Base-by-base conservation (phyloP, 2,888 invertebrate genomes). In the Drosophila hawaiiensis region DNA sequence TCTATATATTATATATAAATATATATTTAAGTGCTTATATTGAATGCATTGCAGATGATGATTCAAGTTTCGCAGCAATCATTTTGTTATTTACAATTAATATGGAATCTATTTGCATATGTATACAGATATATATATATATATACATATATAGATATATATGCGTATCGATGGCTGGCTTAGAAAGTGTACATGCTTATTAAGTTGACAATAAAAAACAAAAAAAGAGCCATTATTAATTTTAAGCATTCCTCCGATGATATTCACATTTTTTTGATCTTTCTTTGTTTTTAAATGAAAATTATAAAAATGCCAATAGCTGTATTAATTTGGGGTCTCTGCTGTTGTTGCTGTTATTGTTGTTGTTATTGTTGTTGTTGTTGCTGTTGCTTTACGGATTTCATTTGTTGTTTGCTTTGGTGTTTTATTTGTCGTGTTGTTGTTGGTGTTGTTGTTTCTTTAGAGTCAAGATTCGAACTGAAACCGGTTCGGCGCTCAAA, bases 401-500 rank as follows among this genome's bases (percentile, higher is more conserved):
- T 73, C 68, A 76, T 72, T 70, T 80, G 77, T 78, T 69, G 79
- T 76, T 64, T 67, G 69, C 50, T 75, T 29, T 52, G 47, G 47
- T 47, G 9, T 28, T 47, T 47, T 47, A 47, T 47, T 47, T 47
- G 16, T 4, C 47, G 22, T 22, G 53, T 69, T 55, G 63, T 68
- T 55, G 65, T 67, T n/a, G n/a, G n/a, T 76, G 52, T 70, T 73
- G 59, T 60, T 71, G 53, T 65, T 67, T 68, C 60, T 35, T 22
- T 63, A 55, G 58, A 59, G 72, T 55, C 68, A 60, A 81, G 76
- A 79, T 67, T 77, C 73, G 70, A 77, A 81, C 41, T 62, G 65
- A 78, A 87, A 86, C 86, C 83, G 83, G 86, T 87, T 87, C 76
- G 19, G n/a, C 71, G 62, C 64, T 70, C 66, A 76, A 70, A 78